Base-by-base conservation (phyloP, 2,797 vertebrate genomes). In the Petrocephalus sullivani region DNA sequence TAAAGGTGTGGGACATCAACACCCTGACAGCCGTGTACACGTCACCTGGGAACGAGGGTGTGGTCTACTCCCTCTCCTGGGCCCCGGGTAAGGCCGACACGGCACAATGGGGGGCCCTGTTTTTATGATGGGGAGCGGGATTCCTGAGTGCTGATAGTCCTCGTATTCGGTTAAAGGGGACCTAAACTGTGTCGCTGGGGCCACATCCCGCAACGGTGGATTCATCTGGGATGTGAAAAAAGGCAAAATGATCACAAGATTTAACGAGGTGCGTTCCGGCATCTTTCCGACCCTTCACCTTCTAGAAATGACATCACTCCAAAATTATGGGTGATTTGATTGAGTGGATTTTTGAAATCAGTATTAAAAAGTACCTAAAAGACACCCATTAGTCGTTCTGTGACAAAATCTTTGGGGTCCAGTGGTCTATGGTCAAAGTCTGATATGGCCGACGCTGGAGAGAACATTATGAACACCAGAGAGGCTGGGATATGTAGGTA, bases 1-100 rank as follows among this genome's bases (percentile, higher is more conserved):
- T 99, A 90, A 99, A 99, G 94, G 97, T 99, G 90, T 99, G 98
- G 98, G 98, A 99, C 92, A 97, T 98, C 90, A 98, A 98, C 94
- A 98, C 97, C 3, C 93, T 99, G 89, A 98, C 97, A 82, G 98
- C 98, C 0, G 96, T 99, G 83, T 94, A 97, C 91, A 99, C 97
- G 0, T 99, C 98, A n/a, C 98, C 98, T 0, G 98, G 98, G 84
- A 99, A 99, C 51, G 98, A 99, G 91, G 98, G 98, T 4, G 97
- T 99, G 89, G 97, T 99, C 91, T 99, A 99, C 93, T 99, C 98
- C 0, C 94, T 99, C 90, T 99, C 98, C 56, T 99, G 98, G 98
- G 98, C 98, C 91, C 98, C 98, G 96, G 98, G 98, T 99, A 95
- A 53, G 87, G 78, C 4, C 56, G 58, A 23, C 58, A 19, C 46